Conservation (phyloP, 2,113 vertebrate species). For the Oreochromis niloticus region DNA sequence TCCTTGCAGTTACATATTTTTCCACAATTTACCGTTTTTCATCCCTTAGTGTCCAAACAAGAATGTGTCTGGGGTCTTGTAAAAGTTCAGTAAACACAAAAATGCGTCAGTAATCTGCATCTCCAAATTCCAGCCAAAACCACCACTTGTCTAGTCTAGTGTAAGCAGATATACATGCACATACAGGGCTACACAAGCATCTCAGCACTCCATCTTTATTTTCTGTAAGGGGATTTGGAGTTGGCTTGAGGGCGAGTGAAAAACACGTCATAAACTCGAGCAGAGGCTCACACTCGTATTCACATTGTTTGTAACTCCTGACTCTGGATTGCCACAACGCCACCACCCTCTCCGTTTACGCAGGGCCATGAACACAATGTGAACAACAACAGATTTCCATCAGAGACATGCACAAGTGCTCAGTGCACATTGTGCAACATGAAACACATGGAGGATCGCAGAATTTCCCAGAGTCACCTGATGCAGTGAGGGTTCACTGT, state of each 20-base stretch:
- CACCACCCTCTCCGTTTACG: neutral
- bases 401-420: neutral
- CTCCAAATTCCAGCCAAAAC: neutral
- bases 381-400: neutral
- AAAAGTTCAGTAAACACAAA: neutral
- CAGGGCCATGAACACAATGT: neutral
- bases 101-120: neutral
- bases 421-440: neutral
- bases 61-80: neutral
- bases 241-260: neutral
- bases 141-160: neutral
- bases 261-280: neutral
- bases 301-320: neutral
- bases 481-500: neutral
- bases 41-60: neutral
- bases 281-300: neutral
- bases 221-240: neutral
- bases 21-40: neutral
- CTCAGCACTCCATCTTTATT: neutral
- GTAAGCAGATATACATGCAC: neutral
- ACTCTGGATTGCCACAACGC: neutral
- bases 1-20: neutral
- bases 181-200: neutral
- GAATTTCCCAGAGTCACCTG: neutral
- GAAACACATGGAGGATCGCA: neutral